phyloP scores from a whole-genome alignment of 2,113 vertebrate genomes.

The Coptodon rendalli region DNA sequence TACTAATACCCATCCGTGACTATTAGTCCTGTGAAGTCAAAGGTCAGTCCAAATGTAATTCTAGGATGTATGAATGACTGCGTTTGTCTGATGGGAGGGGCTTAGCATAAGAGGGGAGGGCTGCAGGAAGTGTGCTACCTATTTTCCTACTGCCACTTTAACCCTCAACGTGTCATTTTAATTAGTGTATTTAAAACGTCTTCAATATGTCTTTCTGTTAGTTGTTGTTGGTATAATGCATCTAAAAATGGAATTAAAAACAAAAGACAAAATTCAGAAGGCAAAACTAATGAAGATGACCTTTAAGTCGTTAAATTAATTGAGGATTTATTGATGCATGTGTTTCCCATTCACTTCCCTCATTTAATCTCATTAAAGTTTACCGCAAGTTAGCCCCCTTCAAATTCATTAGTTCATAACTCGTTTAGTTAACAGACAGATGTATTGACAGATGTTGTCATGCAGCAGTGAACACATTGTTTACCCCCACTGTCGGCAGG shows the following conservation, averaged over 20 bases:
- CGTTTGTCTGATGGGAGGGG: neutral
- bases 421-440: neutral
- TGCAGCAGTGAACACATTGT: neutral
- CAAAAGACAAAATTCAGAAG: neutral
- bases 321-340: neutral
- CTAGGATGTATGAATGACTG: neutral
- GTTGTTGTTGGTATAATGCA: neutral
- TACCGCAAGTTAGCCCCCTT: neutral
- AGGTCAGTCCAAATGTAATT: neutral
- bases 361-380: neutral
- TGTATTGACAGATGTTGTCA: slow-evolving; percentile 10
- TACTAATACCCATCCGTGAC: neutral
- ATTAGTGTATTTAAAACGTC: neutral
- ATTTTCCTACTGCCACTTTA: neutral
- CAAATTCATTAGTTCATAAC: neutral
- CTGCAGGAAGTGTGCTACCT: neutral
- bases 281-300: neutral
- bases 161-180: neutral
- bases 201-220: neutral
- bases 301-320: neutral
- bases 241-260: neutral
- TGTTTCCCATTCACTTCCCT: neutral
- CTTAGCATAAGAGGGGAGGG: neutral
- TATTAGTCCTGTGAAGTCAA: neutral
- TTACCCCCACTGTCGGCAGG: slow-evolving; percentile 5